Conservation (phyloP, 2,888 invertebrate genomes). For the Lasioglossum zephyrum region DNA sequence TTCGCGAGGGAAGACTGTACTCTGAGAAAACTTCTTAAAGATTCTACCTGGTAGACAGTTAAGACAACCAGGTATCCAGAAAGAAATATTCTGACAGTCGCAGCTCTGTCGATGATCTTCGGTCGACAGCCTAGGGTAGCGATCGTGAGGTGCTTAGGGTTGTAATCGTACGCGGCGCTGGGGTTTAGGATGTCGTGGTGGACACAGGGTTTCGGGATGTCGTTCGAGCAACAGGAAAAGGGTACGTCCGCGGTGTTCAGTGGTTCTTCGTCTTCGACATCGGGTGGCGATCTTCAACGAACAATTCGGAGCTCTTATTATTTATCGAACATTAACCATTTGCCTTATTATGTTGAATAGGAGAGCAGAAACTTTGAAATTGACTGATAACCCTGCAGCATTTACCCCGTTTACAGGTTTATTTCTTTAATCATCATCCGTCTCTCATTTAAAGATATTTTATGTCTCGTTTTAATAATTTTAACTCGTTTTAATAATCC, state of each 20-base stretch:
- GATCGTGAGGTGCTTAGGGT: constrained; percentile 80
- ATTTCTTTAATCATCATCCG: no score
- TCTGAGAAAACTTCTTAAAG: background rate
- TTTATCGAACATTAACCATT: background rate
- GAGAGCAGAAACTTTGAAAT: background rate
- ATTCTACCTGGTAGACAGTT: constrained; percentile 67
- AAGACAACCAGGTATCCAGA: constrained; percentile 55
- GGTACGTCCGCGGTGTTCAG: constrained; percentile 84
- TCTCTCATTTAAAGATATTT: no score
- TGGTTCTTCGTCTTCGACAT: constrained; percentile 76
- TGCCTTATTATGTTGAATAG: background rate
- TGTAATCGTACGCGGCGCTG: constrained; percentile 86
- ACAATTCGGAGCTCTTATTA: background rate
- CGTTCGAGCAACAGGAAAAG: constrained; percentile 88
- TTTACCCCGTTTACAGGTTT: no score
- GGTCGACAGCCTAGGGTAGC: constrained; percentile 59
- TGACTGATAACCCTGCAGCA: no score
- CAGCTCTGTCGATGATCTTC: constrained; percentile 46
- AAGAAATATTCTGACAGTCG: constrained; percentile 47
- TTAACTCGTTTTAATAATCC: no score
- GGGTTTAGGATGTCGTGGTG: constrained; percentile 86
- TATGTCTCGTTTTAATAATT: no score
- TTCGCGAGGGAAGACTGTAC: no score
- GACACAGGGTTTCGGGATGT: constrained; percentile 86
- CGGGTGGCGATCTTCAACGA: constrained; percentile 25